Conservation (phyloP, 2,113 vertebrate species). For the Psophia crepitans region DNA sequence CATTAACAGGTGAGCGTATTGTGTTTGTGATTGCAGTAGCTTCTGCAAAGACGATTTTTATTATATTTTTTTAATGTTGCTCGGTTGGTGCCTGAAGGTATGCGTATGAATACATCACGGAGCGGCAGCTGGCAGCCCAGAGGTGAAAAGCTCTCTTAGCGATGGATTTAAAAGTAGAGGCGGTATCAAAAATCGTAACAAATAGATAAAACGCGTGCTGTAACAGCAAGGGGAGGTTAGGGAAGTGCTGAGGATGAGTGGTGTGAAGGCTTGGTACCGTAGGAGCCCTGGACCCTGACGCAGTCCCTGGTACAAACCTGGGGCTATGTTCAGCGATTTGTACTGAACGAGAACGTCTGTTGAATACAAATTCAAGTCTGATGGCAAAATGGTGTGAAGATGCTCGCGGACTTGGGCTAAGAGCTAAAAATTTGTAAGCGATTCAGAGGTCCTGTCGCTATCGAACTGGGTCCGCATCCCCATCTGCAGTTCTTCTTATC, state of each 20-base stretch:
- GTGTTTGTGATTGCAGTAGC: neutral
- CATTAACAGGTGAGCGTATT: neutral
- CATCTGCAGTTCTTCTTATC: neutral
- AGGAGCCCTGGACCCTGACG: neutral
- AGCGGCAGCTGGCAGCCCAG: neutral
- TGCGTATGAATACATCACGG: accelerated
- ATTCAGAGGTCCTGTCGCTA: neutral
- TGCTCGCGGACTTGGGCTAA: neutral
- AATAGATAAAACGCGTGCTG: neutral
- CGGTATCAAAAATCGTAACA: neutral
- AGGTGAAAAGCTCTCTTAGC: neutral
- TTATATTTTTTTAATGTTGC: neutral
- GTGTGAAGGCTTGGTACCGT: neutral
- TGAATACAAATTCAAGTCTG: neutral
- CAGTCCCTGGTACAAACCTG: neutral
- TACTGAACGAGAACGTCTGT: neutral
- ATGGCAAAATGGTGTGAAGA: neutral
- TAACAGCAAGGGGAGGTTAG: neutral
- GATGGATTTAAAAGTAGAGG: neutral
- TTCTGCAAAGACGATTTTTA: neutral
- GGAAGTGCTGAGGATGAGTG: neutral
- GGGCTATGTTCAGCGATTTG: neutral
- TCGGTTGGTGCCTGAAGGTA: neutral
- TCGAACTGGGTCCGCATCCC: neutral
- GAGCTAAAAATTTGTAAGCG: neutral